Evolutionary conservation across 2,113 vertebrate genomes (phyloP).

Genomic region (Merops nubicus): DNA sequence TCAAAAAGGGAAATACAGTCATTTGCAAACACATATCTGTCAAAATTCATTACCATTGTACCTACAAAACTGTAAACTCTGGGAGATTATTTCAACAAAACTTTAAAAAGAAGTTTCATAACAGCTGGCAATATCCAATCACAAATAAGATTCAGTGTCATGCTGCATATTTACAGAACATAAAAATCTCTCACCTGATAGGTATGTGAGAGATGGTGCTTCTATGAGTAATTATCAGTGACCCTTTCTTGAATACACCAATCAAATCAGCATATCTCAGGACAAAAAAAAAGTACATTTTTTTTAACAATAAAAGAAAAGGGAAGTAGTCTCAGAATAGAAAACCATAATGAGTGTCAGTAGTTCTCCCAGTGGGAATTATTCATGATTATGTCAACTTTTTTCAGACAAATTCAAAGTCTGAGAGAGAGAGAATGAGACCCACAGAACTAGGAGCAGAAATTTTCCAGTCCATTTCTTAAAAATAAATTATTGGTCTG

Average conservation of each 20-base stretch:
- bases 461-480: neutral
- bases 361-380: conserved; percentile 22
- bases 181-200: neutral
- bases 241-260: neutral
- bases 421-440: neutral
- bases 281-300: neutral
- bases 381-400: conserved; percentile 44
- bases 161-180: neutral
- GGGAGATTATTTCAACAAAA: neutral
- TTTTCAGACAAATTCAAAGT: conserved; percentile 34
- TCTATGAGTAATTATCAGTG: neutral
- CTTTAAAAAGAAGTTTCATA: neutral
- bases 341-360: conserved; percentile 22
- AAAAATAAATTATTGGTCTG: neutral
- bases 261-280: conserved; percentile 22
- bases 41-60: conserved; percentile 6
- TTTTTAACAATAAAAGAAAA: neutral
- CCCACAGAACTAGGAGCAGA: neutral
- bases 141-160: neutral
- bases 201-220: neutral
- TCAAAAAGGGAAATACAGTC: neutral
- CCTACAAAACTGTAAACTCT: neutral
- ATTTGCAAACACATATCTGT: neutral
- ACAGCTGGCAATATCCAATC: neutral
- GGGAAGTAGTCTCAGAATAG: neutral